Percentiles rank a stretch among this genome's conserved stretches.
Evolutionary conservation across 2,113 vertebrate genomes (phyloP).

Genomic region (Phylloscopus whistleri): DNA sequence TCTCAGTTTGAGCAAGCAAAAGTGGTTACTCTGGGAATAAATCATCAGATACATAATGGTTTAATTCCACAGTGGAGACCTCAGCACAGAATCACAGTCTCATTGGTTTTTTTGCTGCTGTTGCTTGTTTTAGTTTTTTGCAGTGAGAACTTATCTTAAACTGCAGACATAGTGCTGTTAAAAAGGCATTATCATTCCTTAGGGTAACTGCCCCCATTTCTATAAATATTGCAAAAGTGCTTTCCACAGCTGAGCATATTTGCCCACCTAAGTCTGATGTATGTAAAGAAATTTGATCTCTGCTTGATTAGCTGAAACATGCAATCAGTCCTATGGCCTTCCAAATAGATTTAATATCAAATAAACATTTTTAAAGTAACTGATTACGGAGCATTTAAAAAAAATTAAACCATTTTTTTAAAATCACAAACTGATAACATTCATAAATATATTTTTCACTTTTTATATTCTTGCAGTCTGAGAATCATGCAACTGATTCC

Average conservation of each 20-base stretch:
- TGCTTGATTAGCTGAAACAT: background rate
- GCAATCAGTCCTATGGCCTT: background rate
- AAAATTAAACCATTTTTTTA: background rate
- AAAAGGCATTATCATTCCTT: background rate
- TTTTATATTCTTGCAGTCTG: background rate
- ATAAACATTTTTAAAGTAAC: background rate
- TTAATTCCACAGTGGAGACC: background rate
- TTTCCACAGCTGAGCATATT: background rate
- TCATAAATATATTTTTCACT: background rate
- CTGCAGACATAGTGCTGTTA: background rate
- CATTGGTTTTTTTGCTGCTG: background rate
- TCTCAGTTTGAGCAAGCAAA: background rate
- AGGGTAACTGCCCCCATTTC: background rate
- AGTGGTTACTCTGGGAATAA: background rate
- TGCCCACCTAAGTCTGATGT: background rate
- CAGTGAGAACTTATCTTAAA: background rate
- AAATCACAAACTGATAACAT: background rate
- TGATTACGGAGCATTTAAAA: background rate
- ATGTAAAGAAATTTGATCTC: background rate
- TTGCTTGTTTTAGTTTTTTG: background rate
- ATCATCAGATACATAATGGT: background rate
- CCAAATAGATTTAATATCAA: background rate
- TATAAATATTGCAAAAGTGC: background rate
- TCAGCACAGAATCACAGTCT: background rate
- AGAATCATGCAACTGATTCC: background rate